Evolutionary conservation across 2,888 invertebrate species (phyloP).

Genomic region (Pheosia gnoma): DNA sequence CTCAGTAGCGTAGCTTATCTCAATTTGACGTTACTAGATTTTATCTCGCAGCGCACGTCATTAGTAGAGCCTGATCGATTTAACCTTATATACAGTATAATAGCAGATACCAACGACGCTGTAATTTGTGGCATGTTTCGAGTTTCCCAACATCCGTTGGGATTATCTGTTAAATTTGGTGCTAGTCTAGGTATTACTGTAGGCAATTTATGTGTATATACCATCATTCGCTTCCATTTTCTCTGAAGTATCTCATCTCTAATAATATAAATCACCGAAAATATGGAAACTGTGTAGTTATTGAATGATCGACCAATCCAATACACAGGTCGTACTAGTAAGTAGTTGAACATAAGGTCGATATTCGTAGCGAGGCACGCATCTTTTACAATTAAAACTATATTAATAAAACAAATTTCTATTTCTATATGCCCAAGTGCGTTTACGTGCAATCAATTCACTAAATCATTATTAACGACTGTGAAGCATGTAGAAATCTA

Average conservation of each 20-base stretch:
- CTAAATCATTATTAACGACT: not conserved
- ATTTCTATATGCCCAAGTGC: not conserved
- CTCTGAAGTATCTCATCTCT: not conserved
- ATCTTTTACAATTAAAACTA: not conserved
- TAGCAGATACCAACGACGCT: not conserved
- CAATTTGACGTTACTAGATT: not conserved
- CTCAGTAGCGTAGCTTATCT: not conserved
- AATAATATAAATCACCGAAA: no score
- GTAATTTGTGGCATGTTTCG: conserved; percentile 2
- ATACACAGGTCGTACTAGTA: no score
- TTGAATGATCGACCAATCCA: no score
- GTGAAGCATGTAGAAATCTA: not conserved
- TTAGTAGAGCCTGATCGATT: not conserved
- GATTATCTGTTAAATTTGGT: not conserved
- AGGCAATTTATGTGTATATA: not conserved
- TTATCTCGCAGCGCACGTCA: not conserved
- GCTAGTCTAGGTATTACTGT: not conserved
- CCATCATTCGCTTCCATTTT: not conserved
- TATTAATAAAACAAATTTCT: not conserved
- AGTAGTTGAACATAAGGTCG: no score
- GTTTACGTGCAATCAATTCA: conserved; percentile 1
- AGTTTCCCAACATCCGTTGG: conserved; percentile 1
- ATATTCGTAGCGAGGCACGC: no score
- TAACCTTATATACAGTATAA: not conserved
- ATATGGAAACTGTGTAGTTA: no score